Base-by-base conservation (phyloP, 2,888 invertebrate genomes). In the Pantelozetes paolii region DNA sequence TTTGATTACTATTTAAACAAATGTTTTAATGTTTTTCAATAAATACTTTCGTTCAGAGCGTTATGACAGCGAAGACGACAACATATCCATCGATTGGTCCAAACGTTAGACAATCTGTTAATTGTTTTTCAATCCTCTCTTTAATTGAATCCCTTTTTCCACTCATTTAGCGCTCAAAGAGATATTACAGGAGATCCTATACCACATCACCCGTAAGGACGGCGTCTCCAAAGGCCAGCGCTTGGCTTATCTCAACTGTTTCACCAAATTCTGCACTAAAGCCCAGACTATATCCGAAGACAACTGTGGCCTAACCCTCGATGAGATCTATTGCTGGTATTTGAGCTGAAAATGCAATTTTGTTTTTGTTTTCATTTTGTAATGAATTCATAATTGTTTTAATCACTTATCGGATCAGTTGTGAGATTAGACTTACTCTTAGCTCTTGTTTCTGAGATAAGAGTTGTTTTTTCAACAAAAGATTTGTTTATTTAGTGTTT, bases 191-290 rank as follows among this genome's bases (percentile, higher is more conserved):
- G 88, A 88, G 81, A 87, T 88, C 74, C 82, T 88, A 74, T 84
- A 84, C 75, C 86, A 86, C 81, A 81, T 88, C 76, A 87, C 87
- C 78, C 86, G 86, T 80, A 87, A 85, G 81, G 83, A 85, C 77
- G 86, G 86, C 75, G 85, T 89, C 76, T 87, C 89, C 76, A 92
- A 91, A 83, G 88, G 87, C 77, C 89, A 89, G 81, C 89, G 90
- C 82, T 85, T 94, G 79, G 90, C 90, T 78, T 91, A 92, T 83
- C 86, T 95, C 80, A 95, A 94, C 86, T 90, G 89, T 76, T 88
- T 94, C 83, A 91, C 92, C 74, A 91, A 91, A 81, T 86, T 94
- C 78, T 84, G 89, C 78, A 84, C 69, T 8, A 69, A 69, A 45
- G 69, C 36, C 13, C 42, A 69, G 23, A 23, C 40, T 1, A 69